These are phyloP conservation scores for Diuraphis noxia DNA, from an alignment of 1,140 invertebrate species.

Conservation along the genomic window DNA sequence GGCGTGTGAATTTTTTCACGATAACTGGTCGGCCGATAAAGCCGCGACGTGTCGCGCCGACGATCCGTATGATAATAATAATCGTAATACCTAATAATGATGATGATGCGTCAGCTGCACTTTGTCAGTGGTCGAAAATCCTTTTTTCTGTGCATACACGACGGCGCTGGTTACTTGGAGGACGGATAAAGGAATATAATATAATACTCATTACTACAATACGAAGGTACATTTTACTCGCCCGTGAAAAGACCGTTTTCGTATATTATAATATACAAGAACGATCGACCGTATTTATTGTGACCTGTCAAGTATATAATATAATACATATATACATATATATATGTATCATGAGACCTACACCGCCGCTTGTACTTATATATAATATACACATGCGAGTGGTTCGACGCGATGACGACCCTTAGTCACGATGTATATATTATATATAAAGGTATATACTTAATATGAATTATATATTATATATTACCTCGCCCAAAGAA, in stretches of 20 bases:
- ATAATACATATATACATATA: not conserved
- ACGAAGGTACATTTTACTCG: not conserved
- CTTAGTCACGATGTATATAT: conserved; percentile 30
- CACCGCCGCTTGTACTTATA: not conserved
- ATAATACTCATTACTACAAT: not conserved
- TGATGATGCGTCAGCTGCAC: not conserved
- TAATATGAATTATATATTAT: not conserved
- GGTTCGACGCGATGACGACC: not conserved
- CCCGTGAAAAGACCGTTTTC: conserved; percentile 15
- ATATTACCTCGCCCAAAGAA: conserved; percentile 15
- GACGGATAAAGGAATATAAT: not conserved
- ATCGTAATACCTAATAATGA: no score
- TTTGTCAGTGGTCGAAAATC: not conserved
- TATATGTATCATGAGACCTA: not conserved
- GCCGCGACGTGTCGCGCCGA: no score
- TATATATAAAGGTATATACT: conserved; percentile 8
- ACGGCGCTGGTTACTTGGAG: not conserved
- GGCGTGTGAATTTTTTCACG: not conserved
- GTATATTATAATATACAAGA: not conserved
- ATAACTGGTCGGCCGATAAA: not conserved
- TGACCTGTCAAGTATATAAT: conserved; percentile 17
- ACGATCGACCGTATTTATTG: conserved; percentile 36
- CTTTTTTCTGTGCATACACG: not conserved
- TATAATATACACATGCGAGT: not conserved
- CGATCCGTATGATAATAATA: not conserved